Evolutionary conservation across 2,888 invertebrate species (phyloP).

Genomic region (Thera obeliscata): DNA sequence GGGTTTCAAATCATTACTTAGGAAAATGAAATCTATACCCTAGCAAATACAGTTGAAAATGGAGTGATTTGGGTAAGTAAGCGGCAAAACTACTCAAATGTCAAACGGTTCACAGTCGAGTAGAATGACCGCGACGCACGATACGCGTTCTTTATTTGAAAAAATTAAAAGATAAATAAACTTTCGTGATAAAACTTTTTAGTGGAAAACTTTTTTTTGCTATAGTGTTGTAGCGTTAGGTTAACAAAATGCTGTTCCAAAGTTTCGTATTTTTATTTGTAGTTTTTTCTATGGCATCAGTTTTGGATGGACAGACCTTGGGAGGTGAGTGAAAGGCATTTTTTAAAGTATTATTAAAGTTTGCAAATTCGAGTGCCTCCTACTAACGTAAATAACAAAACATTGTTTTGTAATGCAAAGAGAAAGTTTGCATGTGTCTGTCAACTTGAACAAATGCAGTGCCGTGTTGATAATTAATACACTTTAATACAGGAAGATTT

Average conservation of each 20-base stretch:
- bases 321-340: constrained; percentile 78
- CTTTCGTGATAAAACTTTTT: constrained; percentile 7
- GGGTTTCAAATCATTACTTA: neutral
- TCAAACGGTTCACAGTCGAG: constrained; percentile 47
- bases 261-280: constrained; percentile 54
- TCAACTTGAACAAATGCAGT: constrained; percentile 15
- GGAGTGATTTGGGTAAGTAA: constrained; percentile 21
- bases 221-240: constrained; percentile 22
- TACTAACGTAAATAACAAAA: neutral
- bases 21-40: constrained; percentile 17
- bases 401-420: constrained; percentile 35
- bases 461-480: constrained; percentile 19
- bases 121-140: constrained; percentile 50
- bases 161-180: constrained; percentile 21
- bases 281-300: constrained; percentile 55
- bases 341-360: constrained; percentile 38
- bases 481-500: constrained; percentile 1
- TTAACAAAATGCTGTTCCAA: constrained; percentile 53
- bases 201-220: constrained; percentile 19
- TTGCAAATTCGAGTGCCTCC: neutral
- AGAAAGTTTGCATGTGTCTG: constrained; percentile 40
- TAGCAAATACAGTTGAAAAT: constrained; percentile 28
- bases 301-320: constrained; percentile 73
- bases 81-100: constrained; percentile 42
- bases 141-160: constrained; percentile 38